Conservation (phyloP, 2,888 invertebrate species). For the Cerastis rubricosa region DNA sequence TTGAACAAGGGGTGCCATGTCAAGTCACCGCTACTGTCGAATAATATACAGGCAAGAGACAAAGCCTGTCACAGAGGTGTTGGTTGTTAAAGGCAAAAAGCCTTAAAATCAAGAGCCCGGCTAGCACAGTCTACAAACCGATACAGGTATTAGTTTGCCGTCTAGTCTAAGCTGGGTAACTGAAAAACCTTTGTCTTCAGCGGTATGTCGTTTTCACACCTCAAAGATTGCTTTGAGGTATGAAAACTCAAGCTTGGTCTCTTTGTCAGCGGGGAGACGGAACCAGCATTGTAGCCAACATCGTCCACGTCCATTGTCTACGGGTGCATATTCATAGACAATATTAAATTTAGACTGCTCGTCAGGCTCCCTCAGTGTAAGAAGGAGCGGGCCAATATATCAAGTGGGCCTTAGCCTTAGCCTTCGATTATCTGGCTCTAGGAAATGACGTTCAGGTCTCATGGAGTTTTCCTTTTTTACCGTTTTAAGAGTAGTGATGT, state of each 20-base stretch:
- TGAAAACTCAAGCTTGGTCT: not conserved
- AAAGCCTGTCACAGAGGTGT: slow-evolving; percentile 20
- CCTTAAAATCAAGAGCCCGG: slow-evolving; percentile 2
- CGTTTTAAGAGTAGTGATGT: not conserved
- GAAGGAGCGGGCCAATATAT: not conserved
- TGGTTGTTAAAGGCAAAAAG: slow-evolving; percentile 15
- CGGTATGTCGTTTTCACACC: not conserved
- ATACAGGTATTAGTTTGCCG: slow-evolving; percentile 17
- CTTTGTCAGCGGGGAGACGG: not conserved
- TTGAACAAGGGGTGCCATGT: not conserved
- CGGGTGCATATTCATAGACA: no score
- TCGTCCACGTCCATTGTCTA: not conserved
- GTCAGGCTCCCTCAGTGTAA: not conserved
- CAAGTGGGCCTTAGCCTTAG: no score
- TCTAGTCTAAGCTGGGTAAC: not conserved
- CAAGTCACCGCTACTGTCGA: not conserved
- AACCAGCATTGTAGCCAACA: not conserved
- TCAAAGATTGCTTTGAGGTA: not conserved
- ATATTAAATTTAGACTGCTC: no score
- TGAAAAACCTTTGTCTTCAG: not conserved
- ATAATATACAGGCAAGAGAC: not conserved
- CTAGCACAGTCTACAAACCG: not conserved
- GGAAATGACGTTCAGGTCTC: not conserved
- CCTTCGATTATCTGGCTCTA: not conserved
- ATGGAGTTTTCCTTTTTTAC: not conserved